Conservation (phyloP, 64 coral and sea anemone species). For the Acropora tenuis region DNA sequence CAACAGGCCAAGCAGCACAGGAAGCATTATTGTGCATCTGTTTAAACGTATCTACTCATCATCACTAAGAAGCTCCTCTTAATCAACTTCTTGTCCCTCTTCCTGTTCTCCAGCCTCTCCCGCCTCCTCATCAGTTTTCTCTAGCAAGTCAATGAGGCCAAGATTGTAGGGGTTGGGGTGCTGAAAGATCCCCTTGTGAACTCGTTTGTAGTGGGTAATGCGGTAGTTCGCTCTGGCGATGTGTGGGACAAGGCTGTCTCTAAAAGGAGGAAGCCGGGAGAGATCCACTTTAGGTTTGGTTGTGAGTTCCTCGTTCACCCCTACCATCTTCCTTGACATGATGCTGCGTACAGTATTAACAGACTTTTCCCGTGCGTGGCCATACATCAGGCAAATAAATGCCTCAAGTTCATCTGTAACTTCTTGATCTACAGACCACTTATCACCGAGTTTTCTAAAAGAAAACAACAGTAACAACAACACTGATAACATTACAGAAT, state of each 20-base stretch:
- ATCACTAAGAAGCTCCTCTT: constrained; percentile 17
- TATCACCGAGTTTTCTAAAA: constrained; percentile 55
- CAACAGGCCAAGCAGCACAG: background rate
- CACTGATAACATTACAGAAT: background rate
- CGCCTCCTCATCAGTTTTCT: constrained; percentile 7
- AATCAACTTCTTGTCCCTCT: constrained; percentile 30
- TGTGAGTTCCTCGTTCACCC: constrained; percentile 12
- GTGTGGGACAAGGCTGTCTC: constrained; percentile 34
- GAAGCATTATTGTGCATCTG: background rate
- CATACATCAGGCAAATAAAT: constrained; percentile 71
- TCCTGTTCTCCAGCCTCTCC: constrained; percentile 22
- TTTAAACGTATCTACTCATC: constrained; percentile 32
- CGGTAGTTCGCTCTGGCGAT: constrained; percentile 64
- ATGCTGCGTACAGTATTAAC: constrained; percentile 33
- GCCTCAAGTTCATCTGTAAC: constrained; percentile 48
- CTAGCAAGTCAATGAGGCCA: constrained; percentile 42
- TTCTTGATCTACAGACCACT: constrained; percentile 56
- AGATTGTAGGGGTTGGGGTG: constrained; percentile 37
- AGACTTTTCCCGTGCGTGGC: constrained; percentile 32
- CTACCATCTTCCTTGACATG: constrained; percentile 67
- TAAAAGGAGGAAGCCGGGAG: constrained; percentile 52
- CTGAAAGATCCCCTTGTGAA: constrained; percentile 30
- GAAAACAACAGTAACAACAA: constrained; percentile 10
- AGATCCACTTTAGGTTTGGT: constrained; percentile 56
- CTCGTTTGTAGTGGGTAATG: constrained; percentile 46